Evolutionary conservation across 2,888 invertebrate species (phyloP).

Genomic region (Hirtodrosophila alboralis): DNA sequence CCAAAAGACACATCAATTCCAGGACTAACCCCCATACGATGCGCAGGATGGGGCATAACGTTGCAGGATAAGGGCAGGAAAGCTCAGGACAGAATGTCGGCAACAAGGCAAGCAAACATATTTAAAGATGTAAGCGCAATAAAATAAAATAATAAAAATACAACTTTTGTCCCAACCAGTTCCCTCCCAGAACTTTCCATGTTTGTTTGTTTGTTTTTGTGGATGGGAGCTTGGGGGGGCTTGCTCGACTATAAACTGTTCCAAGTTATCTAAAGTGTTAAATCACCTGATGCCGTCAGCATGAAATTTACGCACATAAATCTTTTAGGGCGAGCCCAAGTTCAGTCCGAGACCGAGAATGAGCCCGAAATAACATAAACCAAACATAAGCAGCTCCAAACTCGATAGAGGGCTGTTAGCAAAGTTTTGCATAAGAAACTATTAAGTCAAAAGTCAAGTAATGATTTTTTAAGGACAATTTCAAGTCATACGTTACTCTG

Average conservation of each 20-base stretch:
- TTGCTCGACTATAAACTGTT: constrained; percentile 73
- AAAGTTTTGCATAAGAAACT: background rate
- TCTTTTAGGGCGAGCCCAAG: constrained; percentile 66
- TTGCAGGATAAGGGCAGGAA: background rate
- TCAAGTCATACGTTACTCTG: too few species aligned
- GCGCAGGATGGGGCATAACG: constrained; percentile 19
- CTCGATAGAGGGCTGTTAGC: constrained; percentile 36
- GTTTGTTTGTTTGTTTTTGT: constrained; percentile 25
- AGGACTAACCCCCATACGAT: constrained; percentile 39
- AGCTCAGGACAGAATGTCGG: constrained; percentile 28
- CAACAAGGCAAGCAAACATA: constrained; percentile 57
- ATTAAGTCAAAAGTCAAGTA: too few species aligned
- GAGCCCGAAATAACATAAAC: constrained; percentile 69
- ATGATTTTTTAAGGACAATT: too few species aligned
- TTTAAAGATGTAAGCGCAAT: constrained; percentile 72
- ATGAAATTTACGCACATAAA: constrained; percentile 82
- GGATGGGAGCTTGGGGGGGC: constrained; percentile 8
- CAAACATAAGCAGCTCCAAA: constrained; percentile 71
- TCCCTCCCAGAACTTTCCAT: constrained; percentile 17
- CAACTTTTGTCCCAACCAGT: constrained; percentile 58
- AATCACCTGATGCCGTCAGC: constrained; percentile 84
- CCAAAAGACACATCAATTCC: constrained; percentile 80
- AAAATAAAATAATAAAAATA: constrained; percentile 79
- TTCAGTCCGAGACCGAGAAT: constrained; percentile 39
- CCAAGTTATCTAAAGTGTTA: constrained; percentile 82